Evolutionary conservation across 2,797 vertebrate genomes (phyloP).

Genomic region (Pseudomugil gertrudae): DNA sequence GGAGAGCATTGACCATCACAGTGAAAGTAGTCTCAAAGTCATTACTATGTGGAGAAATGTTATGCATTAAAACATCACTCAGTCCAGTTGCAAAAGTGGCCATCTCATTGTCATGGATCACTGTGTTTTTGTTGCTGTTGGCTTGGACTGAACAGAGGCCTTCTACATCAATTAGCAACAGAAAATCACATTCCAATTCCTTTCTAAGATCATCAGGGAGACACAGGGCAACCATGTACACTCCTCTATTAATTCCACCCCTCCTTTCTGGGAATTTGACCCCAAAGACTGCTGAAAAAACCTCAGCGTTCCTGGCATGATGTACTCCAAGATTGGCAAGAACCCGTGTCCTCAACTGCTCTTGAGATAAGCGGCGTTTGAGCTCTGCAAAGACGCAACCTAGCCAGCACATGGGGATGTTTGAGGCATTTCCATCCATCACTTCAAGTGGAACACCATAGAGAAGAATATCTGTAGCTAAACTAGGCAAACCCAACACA

Average conservation of each 20-base stretch:
- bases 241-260: slow-evolving; percentile 60
- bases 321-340: slow-evolving; percentile 77
- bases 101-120: slow-evolving; percentile 71
- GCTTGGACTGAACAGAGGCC: slow-evolving; percentile 61
- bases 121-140: slow-evolving; percentile 28
- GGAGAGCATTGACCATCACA: slow-evolving; percentile 73
- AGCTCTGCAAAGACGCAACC: slow-evolving; percentile 81
- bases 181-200: slow-evolving; percentile 76
- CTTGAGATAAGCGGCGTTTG: slow-evolving; percentile 74
- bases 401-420: slow-evolving; percentile 82
- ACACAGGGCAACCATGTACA: slow-evolving; percentile 66
- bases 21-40: slow-evolving; percentile 65
- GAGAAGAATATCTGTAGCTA: slow-evolving; percentile 83
- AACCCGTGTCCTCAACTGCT: slow-evolving; percentile 72
- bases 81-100: slow-evolving; percentile 77
- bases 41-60: slow-evolving; percentile 62
- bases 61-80: slow-evolving; percentile 78
- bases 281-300: slow-evolving; percentile 77
- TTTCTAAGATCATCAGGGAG: slow-evolving; percentile 72
- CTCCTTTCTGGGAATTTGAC: slow-evolving; percentile 77
- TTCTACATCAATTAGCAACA: slow-evolving; percentile 76
- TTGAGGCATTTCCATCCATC: slow-evolving; percentile 84
- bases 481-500: slow-evolving; percentile 77
- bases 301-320: slow-evolving; percentile 66
- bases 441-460: slow-evolving; percentile 84